Evolutionary conservation across 2,888 invertebrate species (phyloP).

Genomic region (Alsophila aescularia): DNA sequence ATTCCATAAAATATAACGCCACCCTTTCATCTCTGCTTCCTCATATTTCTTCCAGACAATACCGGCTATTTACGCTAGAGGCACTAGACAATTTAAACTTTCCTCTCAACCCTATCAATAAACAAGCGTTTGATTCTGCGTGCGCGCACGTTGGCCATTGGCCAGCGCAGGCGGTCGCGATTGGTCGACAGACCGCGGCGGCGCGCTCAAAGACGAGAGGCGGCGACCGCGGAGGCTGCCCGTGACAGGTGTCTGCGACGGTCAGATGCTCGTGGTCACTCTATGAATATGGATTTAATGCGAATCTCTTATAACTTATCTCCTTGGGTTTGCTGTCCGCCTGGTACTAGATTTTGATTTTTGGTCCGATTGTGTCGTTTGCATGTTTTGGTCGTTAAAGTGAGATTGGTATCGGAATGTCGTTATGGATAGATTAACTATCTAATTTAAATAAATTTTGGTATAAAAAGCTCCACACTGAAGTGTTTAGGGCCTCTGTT

Average conservation of each 20-base stretch:
- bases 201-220: slow-evolving; percentile 75
- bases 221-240: slow-evolving; percentile 65
- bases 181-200: slow-evolving; percentile 62
- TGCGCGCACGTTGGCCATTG: slow-evolving; percentile 67
- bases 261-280: slow-evolving; percentile 38
- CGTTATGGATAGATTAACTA: not conserved
- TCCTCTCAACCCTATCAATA: slow-evolving; percentile 67
- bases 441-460: slow-evolving; percentile 6
- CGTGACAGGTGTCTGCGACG: slow-evolving; percentile 61
- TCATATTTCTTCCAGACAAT: slow-evolving; percentile 7
- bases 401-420: not conserved
- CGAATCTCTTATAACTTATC: slow-evolving; percentile 29
- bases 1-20: not conserved
- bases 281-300: slow-evolving; percentile 73
- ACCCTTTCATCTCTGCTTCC: not conserved
- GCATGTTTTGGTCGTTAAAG: slow-evolving; percentile 8
- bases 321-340: slow-evolving; percentile 23
- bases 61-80: not conserved
- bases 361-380: slow-evolving; percentile 14
- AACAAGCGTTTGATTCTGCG: slow-evolving; percentile 71
- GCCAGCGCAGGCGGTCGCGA: slow-evolving; percentile 48
- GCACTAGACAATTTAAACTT: slow-evolving; percentile 11
- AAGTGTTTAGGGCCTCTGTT: no score
- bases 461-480: no score
- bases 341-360: slow-evolving; percentile 35